Base-by-base conservation (phyloP, 2,888 invertebrate species). In the Tachina fera region DNA sequence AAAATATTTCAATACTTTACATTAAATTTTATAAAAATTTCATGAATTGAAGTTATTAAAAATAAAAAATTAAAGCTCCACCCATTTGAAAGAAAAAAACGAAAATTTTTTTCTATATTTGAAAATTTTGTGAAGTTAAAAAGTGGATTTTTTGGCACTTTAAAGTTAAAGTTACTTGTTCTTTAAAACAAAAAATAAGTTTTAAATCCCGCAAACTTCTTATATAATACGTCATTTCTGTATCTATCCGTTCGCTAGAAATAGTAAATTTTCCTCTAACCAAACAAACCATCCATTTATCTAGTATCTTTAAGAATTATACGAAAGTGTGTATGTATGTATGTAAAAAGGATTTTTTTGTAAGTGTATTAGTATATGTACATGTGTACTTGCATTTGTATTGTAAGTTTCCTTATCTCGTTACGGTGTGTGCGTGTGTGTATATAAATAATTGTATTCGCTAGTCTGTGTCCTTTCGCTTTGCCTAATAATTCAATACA, bases 211-310 rank as follows among this genome's bases (percentile, higher is more conserved):
- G 51, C 41, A 16, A 56, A 1, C 1, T 65, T 3, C 19, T 41
- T 71, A 60, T 56, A 45, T 19, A 45, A 13, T 76, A 71, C 75
- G 71, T 84, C 80, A 84, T 80, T 80, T 84, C 76, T 80, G 84
- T 84, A 84, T 84, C 76, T 84, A 84, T 65, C n/a, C 61, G 45
- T 71, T 65, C 47, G 45, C 49, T 71, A 58, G 58, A 65, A 74
- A 51, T 80, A 74, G 80, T 80, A 74, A 80, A 47, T 71, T 74
- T 80, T 60, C 74, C 74, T 80, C 14, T 14, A 58, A 6, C 39
- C 19, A 81, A 51, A 47, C 74, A 45, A 65, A 71, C 77, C 72
- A 49, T 53, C 51, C 53, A 63, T 45, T 14, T 31, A 51, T 70
- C 45, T 68, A 53, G n/a, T 31, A 70, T 63, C 53, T 31, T 67